Percentiles rank a stretch among this genome's conserved stretches.
These are phyloP conservation scores for Protomyctophum bolini DNA, from an alignment of 2,113 vertebrate species.

Conservation along the genomic window DNA sequence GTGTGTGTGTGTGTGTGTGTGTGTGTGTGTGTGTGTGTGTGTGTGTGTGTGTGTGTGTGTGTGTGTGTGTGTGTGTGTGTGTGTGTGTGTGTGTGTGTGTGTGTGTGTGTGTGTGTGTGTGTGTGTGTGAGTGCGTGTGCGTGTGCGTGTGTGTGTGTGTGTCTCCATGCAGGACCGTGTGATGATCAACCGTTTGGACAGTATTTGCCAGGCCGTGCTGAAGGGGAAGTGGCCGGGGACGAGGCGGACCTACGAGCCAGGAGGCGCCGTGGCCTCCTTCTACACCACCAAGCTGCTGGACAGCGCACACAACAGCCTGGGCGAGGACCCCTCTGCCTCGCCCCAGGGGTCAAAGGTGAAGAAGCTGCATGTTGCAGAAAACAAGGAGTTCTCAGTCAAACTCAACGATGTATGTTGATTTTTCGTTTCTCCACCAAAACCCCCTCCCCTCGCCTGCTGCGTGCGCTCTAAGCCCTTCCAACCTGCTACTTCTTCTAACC, in stretches of 20 bases:
- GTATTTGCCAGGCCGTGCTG: constrained; percentile 96
- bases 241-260: constrained; percentile 87
- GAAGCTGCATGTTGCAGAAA: constrained; percentile 97
- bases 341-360: constrained; percentile 99
- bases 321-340: constrained; percentile 90
- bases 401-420: constrained; percentile 99
- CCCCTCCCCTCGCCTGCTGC: constrained; percentile 33
- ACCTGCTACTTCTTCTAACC: constrained; percentile 70
- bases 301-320: constrained; percentile 81
- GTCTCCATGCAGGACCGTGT: constrained; percentile 86
- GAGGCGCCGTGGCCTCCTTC: constrained; percentile 90
- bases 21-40: no score
- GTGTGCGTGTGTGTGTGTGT: constrained; percentile 1
- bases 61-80: no score
- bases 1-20: no score
- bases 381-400: constrained; percentile 99
- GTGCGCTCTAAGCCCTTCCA: constrained; percentile 34
- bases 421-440: constrained; percentile 84
- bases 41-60: no score
- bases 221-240: constrained; percentile 96
- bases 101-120: no score
- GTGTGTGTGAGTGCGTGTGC: no score
- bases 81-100: no score
- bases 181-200: constrained; percentile 97
- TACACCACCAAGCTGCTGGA: constrained; percentile 98